Evolutionary conservation across 2,797 vertebrate species (phyloP).

Genomic region (Gorsachius magnificus): DNA sequence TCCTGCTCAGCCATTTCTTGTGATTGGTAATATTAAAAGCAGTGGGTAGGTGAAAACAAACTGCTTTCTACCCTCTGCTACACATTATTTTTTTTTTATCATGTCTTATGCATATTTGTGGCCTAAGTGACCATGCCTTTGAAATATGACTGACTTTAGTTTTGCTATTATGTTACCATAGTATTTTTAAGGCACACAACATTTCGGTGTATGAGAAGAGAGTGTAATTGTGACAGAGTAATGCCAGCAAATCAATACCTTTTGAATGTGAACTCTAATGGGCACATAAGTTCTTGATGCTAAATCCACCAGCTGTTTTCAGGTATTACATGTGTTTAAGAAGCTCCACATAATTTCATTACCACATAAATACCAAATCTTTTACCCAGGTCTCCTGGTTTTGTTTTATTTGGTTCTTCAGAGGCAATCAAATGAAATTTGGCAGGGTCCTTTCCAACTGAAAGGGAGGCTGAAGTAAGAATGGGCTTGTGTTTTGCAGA

Average conservation of each 20-base stretch:
- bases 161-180: neutral
- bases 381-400: neutral
- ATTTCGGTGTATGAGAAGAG: neutral
- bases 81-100: neutral
- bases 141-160: neutral
- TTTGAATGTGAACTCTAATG: conserved; percentile 19
- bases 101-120: neutral
- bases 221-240: neutral
- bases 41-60: neutral
- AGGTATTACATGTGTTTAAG: neutral
- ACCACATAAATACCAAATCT: neutral
- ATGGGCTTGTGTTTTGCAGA: conserved; percentile 1
- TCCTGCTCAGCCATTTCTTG: neutral
- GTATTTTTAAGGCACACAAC: neutral
- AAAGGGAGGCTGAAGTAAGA: neutral
- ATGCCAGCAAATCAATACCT: neutral
- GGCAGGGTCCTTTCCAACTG: neutral
- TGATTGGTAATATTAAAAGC: neutral
- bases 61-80: neutral
- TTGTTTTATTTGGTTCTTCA: neutral
- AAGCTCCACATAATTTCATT: neutral
- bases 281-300: neutral
- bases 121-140: neutral
- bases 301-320: conserved; percentile 4
- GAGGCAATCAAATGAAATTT: neutral